Evolutionary conservation across 2,113 vertebrate species (phyloP).

Genomic region (Lutjanus erythropterus): DNA sequence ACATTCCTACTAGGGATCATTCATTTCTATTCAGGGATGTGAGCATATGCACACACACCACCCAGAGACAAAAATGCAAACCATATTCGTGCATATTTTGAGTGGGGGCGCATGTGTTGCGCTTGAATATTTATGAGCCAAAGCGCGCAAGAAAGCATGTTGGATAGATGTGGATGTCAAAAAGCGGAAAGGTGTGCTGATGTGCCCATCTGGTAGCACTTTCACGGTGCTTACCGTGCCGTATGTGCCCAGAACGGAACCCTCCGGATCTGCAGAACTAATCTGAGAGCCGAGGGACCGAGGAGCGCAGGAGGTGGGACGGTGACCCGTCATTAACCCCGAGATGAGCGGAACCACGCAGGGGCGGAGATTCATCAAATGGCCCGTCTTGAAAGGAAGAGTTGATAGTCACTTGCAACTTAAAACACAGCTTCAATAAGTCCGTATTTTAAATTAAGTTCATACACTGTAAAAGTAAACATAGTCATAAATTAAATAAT

Average conservation of each 20-base stretch:
- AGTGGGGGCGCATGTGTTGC: slow-evolving; percentile 73
- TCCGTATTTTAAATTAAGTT: not conserved
- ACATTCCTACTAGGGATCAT: slow-evolving; percentile 32
- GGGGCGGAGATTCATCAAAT: slow-evolving; percentile 45
- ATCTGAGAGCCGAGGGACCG: slow-evolving; percentile 62
- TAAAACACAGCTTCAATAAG: not conserved
- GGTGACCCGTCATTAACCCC: slow-evolving; percentile 80
- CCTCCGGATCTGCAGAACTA: slow-evolving; percentile 77
- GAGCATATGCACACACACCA: slow-evolving; percentile 55
- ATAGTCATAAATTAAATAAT: too few relatives aligned
- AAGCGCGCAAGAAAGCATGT: slow-evolving; percentile 48
- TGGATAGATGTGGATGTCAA: slow-evolving; percentile 72
- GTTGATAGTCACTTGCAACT: too few relatives aligned
- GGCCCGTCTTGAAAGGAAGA: slow-evolving; percentile 39
- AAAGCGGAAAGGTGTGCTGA: slow-evolving; percentile 78
- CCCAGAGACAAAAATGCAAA: slow-evolving; percentile 41
- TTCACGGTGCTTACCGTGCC: slow-evolving; percentile 77
- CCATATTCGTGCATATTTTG: slow-evolving; percentile 65
- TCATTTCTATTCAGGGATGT: slow-evolving; percentile 62
- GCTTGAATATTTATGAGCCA: slow-evolving; percentile 82
- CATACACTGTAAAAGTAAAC: too few relatives aligned
- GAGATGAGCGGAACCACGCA: slow-evolving; percentile 70
- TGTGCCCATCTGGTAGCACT: slow-evolving; percentile 84
- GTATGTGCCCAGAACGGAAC: slow-evolving; percentile 73
- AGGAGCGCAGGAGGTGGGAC: slow-evolving; percentile 64